These are phyloP conservation scores for Pterois miles DNA, from an alignment of 2,797 vertebrate species.

Conservation along the genomic window DNA sequence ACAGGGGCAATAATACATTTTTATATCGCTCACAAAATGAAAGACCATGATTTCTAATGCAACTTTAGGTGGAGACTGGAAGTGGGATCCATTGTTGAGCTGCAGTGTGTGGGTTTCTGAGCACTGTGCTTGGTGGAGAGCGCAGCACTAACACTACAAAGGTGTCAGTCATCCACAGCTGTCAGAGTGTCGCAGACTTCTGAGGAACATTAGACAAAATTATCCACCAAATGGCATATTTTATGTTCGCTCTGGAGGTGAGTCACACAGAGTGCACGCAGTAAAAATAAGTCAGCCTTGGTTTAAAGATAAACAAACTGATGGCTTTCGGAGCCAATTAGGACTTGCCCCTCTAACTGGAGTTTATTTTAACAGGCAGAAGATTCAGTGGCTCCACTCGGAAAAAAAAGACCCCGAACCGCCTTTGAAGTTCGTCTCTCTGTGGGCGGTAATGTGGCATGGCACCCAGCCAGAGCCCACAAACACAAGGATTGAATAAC, in stretches of 20 bases:
- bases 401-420: conserved; percentile 27
- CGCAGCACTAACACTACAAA: conserved; percentile 10
- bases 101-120: background rate
- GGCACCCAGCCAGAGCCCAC: conserved; percentile 45
- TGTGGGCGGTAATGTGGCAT: conserved; percentile 52
- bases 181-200: conserved; percentile 32
- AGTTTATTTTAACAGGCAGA: conserved; percentile 72
- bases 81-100: background rate
- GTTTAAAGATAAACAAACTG: conserved; percentile 73
- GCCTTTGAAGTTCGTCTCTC: conserved; percentile 64
- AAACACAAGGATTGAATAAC: conserved; percentile 61
- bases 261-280: conserved; percentile 32
- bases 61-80: background rate
- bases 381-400: conserved; percentile 52
- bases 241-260: conserved; percentile 39
- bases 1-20: background rate
- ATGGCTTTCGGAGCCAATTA: conserved; percentile 71
- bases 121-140: background rate
- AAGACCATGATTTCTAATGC: background rate
- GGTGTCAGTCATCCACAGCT: conserved; percentile 39
- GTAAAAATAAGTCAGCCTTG: conserved; percentile 61
- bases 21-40: background rate
- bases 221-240: conserved; percentile 52
- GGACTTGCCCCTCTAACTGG: conserved; percentile 63
- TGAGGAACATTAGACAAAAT: conserved; percentile 49